Percentiles rank a stretch among this genome's conserved stretches.
Evolutionary conservation across 2,797 vertebrate species (phyloP).

Genomic region (Pangasius macronema): DNA sequence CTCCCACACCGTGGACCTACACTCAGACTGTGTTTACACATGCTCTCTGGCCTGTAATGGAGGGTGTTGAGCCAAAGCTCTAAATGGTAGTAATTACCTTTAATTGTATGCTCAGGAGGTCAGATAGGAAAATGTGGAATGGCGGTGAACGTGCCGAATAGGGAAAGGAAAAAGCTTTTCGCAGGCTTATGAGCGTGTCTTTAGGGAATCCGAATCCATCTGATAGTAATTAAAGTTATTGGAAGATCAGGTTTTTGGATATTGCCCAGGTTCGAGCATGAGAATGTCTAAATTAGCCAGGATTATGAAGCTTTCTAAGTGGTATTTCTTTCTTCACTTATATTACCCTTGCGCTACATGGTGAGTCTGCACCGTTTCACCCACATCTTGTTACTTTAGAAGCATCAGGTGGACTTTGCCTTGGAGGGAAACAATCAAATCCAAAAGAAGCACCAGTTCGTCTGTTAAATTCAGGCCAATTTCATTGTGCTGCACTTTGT

Average conservation of each 20-base stretch:
- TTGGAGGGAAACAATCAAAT: constrained; percentile 34
- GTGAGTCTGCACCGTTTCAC: background rate
- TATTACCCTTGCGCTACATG: background rate
- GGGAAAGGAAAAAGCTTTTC: constrained; percentile 14
- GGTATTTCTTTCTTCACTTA: background rate
- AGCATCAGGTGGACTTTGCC: constrained; percentile 38
- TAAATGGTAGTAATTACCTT: constrained; percentile 41
- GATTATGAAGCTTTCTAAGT: background rate
- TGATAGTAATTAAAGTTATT: constrained; percentile 5
- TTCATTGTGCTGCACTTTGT: constrained; percentile 42
- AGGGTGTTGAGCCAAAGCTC: constrained; percentile 30
- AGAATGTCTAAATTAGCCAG: background rate
- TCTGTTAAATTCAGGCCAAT: constrained; percentile 47
- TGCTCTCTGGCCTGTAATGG: constrained; percentile 37
- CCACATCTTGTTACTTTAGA: constrained; percentile 18
- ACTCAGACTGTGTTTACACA: constrained; percentile 29
- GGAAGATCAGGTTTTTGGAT: background rate
- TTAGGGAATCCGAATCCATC: background rate
- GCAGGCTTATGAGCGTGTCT: constrained; percentile 1
- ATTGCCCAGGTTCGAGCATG: background rate
- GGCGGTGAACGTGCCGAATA: constrained; percentile 29
- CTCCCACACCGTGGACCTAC: constrained; percentile 8
- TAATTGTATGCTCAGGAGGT: constrained; percentile 41
- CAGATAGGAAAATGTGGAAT: constrained; percentile 20
- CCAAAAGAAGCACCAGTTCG: background rate